A percentile compares a stretch with the other conserved stretches of the same genome.
phyloP scores from a whole-genome alignment of 2,888 invertebrate species.

The Xestia xanthographa region DNA sequence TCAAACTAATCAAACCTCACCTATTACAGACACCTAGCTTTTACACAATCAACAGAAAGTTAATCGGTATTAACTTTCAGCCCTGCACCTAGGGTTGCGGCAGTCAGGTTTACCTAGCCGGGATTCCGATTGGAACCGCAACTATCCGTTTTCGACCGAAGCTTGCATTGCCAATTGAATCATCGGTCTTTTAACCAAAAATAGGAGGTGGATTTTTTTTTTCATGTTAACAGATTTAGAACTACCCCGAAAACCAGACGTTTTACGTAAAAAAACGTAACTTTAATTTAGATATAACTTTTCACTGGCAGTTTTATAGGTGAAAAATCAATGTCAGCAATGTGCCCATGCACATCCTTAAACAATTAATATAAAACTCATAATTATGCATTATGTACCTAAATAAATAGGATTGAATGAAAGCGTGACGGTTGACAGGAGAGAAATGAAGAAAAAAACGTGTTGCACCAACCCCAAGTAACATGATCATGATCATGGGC shows the following conservation, averaged over 20 bases:
- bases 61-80: slow-evolving; percentile 16
- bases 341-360: too few species aligned
- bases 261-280: background rate
- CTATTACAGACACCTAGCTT: background rate
- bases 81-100: slow-evolving; percentile 37
- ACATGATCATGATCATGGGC: too few species aligned
- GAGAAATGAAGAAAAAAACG: too few species aligned
- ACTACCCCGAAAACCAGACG: background rate
- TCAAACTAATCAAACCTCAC: background rate
- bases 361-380: too few species aligned
- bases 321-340: too few species aligned
- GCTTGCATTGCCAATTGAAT: slow-evolving; percentile 38
- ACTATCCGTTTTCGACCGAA: slow-evolving; percentile 36
- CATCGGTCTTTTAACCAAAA: slow-evolving; percentile 12
- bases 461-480: too few species aligned
- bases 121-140: slow-evolving; percentile 56
- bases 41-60: background rate
- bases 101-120: slow-evolving; percentile 32
- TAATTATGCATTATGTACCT: too few species aligned
- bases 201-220: background rate
- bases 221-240: background rate
- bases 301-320: background rate
- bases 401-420: too few species aligned
- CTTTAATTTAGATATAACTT: background rate
- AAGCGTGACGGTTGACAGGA: too few species aligned